These are phyloP conservation scores for Scophthalmus maximus DNA, from an alignment of 2,113 vertebrate species.

Conservation along the genomic window DNA sequence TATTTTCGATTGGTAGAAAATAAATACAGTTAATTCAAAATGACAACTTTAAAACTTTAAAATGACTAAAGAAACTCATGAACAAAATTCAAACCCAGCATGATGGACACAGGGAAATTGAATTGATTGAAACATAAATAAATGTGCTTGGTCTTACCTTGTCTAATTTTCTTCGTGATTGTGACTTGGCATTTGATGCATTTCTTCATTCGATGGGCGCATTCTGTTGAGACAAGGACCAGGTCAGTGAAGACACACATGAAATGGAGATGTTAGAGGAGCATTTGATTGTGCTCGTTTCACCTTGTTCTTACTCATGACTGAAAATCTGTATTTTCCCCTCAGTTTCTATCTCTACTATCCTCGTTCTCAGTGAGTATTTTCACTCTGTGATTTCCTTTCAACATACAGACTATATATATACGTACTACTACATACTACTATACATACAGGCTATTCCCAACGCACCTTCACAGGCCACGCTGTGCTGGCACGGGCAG, in stretches of 20 bases:
- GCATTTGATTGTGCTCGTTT: not conserved
- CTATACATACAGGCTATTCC: too few relatives aligned
- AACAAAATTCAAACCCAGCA: too few relatives aligned
- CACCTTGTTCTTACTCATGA: not conserved
- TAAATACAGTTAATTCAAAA: too few relatives aligned
- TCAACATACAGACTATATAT: not conserved
- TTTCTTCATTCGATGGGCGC: slow-evolving; percentile 98
- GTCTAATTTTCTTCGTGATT: slow-evolving; percentile 94
- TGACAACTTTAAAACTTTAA: too few relatives aligned
- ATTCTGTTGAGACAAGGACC: slow-evolving; percentile 83
- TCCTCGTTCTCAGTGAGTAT: not conserved
- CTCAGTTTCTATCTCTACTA: not conserved
- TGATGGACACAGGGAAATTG: not conserved
- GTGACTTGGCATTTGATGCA: slow-evolving; percentile 98
- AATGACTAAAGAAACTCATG: too few relatives aligned
- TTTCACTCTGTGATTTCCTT: not conserved
- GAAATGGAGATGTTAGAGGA: not conserved
- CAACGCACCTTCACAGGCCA: slow-evolving; percentile 93
- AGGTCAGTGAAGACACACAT: not conserved
- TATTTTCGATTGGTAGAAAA: too few relatives aligned
- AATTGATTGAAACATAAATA: not conserved
- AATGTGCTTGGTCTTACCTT: slow-evolving; percentile 83
- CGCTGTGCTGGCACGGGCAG: slow-evolving; percentile 96
- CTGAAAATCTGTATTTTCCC: not conserved
- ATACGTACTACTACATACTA: too few relatives aligned